Conservation (phyloP, 2,797 vertebrate species). For the Myoxocephalus aenaeus region DNA sequence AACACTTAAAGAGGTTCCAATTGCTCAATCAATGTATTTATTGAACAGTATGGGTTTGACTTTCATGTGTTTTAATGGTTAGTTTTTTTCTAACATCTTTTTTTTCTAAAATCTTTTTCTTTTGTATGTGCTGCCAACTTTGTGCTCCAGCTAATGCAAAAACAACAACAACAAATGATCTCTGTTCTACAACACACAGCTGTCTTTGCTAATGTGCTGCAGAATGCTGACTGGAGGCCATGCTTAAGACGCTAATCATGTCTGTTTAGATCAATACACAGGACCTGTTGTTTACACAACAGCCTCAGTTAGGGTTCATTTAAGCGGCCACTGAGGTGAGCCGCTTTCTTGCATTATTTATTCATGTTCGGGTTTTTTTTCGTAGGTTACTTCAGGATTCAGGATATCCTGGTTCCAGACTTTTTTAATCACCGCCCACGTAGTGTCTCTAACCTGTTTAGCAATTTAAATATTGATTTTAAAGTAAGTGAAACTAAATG, state of each 20-base stretch:
- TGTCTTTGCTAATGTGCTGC: not conserved
- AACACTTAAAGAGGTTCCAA: not conserved
- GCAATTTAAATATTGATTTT: not conserved
- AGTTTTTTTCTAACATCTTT: no score
- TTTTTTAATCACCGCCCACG: not conserved
- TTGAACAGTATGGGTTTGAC: not conserved
- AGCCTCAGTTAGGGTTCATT: slow-evolving; percentile 5
- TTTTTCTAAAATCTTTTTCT: not conserved
- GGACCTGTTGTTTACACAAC: slow-evolving; percentile 37
- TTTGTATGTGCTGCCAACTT: not conserved
- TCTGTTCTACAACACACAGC: not conserved
- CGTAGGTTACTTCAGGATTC: not conserved
- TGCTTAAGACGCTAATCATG: not conserved
- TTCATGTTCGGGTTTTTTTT: not conserved
- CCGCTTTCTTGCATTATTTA: not conserved
- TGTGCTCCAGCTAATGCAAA: not conserved
- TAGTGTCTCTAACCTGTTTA: not conserved
- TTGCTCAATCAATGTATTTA: not conserved
- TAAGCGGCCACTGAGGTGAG: not conserved
- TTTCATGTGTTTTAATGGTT: not conserved
- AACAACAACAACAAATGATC: not conserved
- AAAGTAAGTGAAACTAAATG: not conserved
- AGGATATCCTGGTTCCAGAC: slow-evolving; percentile 27
- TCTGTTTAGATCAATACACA: not conserved
- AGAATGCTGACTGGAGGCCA: slow-evolving; percentile 1